Percentiles rank a stretch among this genome's conserved stretches.
Evolutionary conservation across 1,140 invertebrate genomes (phyloP).

Genomic region (Papilio glaucus): DNA sequence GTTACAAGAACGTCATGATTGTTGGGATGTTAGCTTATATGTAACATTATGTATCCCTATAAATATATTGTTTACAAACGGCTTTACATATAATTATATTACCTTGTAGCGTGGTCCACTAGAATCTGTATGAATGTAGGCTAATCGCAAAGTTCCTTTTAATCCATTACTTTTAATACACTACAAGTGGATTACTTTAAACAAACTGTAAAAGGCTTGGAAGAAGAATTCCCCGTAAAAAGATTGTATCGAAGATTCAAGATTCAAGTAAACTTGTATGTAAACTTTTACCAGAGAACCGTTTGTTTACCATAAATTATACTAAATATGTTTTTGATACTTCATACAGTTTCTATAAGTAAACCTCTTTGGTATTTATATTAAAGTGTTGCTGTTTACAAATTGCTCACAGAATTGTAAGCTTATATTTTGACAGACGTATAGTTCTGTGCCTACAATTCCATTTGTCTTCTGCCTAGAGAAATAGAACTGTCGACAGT

Average conservation of each 20-base stretch:
- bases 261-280: background rate
- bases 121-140: conserved; percentile 36
- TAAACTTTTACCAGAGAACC: background rate
- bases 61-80: conserved; percentile 25
- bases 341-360: too few species aligned
- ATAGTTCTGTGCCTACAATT: too few species aligned
- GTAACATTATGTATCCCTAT: conserved; percentile 17
- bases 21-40: conserved; percentile 18
- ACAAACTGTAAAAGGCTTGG: conserved; percentile 36
- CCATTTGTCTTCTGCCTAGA: too few species aligned
- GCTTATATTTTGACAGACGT: too few species aligned
- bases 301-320: background rate
- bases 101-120: conserved; percentile 25
- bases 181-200: conserved; percentile 31
- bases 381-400: too few species aligned
- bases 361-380: too few species aligned
- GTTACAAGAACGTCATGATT: conserved; percentile 3
- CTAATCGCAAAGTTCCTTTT: conserved; percentile 32
- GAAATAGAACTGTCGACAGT: too few species aligned
- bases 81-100: conserved; percentile 6
- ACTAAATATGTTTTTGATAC: too few species aligned
- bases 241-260: conserved; percentile 18
- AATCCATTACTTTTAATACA: too few species aligned
- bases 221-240: conserved; percentile 27
- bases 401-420: too few species aligned